phyloP scores from a whole-genome alignment of 2,888 invertebrate species.

The Labia minor region DNA sequence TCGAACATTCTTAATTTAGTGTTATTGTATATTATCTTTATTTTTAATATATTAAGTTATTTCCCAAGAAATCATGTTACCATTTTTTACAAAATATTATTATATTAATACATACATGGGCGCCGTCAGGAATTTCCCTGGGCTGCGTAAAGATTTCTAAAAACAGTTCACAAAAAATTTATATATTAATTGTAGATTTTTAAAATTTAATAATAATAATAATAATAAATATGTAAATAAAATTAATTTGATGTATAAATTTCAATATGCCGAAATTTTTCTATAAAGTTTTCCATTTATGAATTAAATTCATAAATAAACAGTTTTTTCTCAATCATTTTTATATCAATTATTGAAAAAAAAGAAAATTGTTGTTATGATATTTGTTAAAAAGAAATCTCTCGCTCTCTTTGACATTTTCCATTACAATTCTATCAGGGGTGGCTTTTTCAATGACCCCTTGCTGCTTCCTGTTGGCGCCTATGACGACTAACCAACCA shows the following conservation, averaged over 20 bases:
- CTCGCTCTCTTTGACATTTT: no score
- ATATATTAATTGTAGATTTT: neutral
- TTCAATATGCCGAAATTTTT: neutral
- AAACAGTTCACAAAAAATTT: neutral
- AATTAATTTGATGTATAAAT: neutral
- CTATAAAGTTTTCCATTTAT: neutral
- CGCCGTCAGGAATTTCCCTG: neutral
- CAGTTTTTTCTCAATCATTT: neutral
- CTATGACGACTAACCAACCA: neutral
- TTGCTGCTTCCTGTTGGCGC: neutral
- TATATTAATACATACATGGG: neutral
- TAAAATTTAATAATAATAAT: slow-evolving; percentile 5
- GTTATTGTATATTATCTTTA: neutral
- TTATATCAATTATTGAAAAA: neutral
- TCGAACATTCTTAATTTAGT: neutral
- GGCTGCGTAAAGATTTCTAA: neutral
- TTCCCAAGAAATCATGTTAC: neutral
- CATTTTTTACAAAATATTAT: neutral
- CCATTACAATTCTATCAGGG: no score
- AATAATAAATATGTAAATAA: neutral
- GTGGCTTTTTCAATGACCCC: neutral
- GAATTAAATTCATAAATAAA: slow-evolving; percentile 5
- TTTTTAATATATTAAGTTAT: neutral
- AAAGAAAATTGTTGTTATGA: neutral
- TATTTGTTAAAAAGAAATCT: neutral